Conservation (phyloP, 2,797 vertebrate genomes). For the Lutjanus argentimaculatus region DNA sequence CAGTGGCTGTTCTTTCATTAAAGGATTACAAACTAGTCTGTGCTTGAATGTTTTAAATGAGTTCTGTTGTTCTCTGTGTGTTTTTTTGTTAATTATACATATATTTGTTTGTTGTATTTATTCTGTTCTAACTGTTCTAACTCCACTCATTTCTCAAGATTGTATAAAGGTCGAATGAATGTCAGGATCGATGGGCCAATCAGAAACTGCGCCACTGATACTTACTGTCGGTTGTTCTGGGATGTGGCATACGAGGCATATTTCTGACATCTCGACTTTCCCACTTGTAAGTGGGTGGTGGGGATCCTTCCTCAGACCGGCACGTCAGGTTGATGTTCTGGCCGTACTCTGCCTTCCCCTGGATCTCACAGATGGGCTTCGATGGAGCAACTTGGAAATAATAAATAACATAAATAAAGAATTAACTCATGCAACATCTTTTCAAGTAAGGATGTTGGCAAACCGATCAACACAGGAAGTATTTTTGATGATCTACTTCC, state of each 20-base stretch:
- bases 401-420: neutral
- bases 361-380: constrained; percentile 84
- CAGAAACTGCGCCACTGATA: neutral
- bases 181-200: neutral
- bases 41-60: too few relatives aligned
- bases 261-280: constrained; percentile 66
- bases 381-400: constrained; percentile 89
- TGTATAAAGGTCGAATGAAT: too few relatives aligned
- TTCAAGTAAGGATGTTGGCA: neutral
- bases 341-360: constrained; percentile 86
- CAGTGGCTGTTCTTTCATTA: too few relatives aligned
- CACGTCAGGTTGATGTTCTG: constrained; percentile 91
- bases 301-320: constrained; percentile 89
- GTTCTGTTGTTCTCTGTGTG: too few relatives aligned
- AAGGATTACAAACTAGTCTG: too few relatives aligned
- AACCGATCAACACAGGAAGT: neutral
- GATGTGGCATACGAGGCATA: neutral
- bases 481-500: neutral
- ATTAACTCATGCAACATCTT: neutral
- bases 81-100: too few relatives aligned
- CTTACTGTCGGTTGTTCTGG: constrained; percentile 74
- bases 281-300: constrained; percentile 90
- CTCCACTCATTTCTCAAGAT: too few relatives aligned
- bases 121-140: too few relatives aligned
- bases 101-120: too few relatives aligned